Percentiles rank a stretch among this genome's conserved stretches.
These are phyloP conservation scores for Hemiprocne comata DNA, from an alignment of 2,113 vertebrate species.

Conservation along the genomic window DNA sequence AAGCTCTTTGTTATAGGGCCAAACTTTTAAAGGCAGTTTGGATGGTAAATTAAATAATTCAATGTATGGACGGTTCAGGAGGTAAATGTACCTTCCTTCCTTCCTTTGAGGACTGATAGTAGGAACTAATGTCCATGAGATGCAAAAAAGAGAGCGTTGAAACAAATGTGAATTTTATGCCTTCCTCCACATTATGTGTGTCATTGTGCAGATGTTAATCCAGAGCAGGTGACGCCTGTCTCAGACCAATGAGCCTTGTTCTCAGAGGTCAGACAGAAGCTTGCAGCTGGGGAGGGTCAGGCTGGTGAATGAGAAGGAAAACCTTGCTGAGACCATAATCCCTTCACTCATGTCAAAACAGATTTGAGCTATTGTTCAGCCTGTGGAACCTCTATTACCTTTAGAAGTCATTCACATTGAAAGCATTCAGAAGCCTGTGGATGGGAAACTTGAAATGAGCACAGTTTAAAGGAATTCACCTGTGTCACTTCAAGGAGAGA, in stretches of 20 bases:
- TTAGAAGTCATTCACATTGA: conserved; percentile 48
- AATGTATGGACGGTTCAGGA: neutral
- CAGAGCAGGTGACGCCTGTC: neutral
- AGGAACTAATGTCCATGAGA: neutral
- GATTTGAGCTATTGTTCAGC: conserved; percentile 60
- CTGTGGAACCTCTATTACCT: conserved; percentile 55
- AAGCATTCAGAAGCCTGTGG: conserved; percentile 7
- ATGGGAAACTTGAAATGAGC: conserved; percentile 40
- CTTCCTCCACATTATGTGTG: neutral
- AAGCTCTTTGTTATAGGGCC: neutral
- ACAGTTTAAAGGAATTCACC: conserved; percentile 54
- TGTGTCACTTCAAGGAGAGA: conserved; percentile 53
- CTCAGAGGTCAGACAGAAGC: neutral
- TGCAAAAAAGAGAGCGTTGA: neutral
- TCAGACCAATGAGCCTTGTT: neutral
- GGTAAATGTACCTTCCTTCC: neutral
- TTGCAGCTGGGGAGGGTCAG: conserved; percentile 9
- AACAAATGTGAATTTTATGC: neutral
- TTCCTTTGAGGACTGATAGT: neutral
- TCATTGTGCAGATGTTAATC: neutral
- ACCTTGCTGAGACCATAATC: conserved; percentile 47
- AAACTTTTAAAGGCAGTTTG: neutral
- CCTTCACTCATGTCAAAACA: conserved; percentile 55
- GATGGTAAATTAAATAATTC: neutral
- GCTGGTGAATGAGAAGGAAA: conserved; percentile 29